Evolutionary conservation across 2,888 invertebrate species (phyloP), one percentile per base, ranked within the genome.

Genomic region (Agrochola lota): DNA sequence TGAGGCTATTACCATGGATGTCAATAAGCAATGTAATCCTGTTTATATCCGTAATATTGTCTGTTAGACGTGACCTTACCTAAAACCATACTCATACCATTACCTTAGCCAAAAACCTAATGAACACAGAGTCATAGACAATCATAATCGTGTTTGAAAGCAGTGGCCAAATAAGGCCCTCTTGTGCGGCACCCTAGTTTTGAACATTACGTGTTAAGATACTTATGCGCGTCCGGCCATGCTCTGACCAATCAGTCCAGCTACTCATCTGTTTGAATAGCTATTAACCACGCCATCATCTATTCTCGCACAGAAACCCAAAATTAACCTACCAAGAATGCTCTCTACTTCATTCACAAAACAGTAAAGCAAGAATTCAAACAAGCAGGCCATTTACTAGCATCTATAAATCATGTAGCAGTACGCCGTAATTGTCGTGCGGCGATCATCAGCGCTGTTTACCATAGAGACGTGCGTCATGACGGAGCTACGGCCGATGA

Each of bases 401-500:
- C 15, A 73, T 8, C 67, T 59, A 84, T 84, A 84, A 84, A 84
- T 84, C 84, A 84, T 84, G 72, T 73, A 86, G 71, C 60, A 79
- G 74, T 72, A 43, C 66, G 84, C 62, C 62, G 75, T 87, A 83
- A 89, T 85, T 80, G 85, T 88, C 87, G 89, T 88, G 87, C 49
- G 55, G 70, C 74, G 84, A 81, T 87, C 85, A 85, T 81, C 77
- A 75, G 71, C 75, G 12, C 67, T 81, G 80, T 79, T 83, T 81
- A 87, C 73, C 80, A 80, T 71, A 59, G 23, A 78, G 23, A 83
- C 81, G 89, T 85, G 89, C 87, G 87, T 87, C 89, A 89, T 85
- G 89, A 80, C 62, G 9, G 57, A 43, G 52, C 69, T 71, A 87
- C 77, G 68, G 57, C 0, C 43, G 35, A 0, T 46, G 85, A 85